phyloP scores from a whole-genome alignment of 2,113 vertebrate species.

The Chinchilla lanigera region DNA sequence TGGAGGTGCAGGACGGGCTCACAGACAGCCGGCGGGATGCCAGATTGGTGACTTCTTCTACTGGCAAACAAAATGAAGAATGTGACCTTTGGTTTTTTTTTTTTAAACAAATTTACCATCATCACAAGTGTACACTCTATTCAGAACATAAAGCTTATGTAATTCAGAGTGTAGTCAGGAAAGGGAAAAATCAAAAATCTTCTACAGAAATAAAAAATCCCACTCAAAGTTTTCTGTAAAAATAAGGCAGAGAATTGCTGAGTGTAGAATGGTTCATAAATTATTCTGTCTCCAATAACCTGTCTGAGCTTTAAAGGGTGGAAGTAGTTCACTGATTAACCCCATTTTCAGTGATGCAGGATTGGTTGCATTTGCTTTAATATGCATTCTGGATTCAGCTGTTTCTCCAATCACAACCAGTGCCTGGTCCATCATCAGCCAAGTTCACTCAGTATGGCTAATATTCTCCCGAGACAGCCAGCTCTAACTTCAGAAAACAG shows the following conservation, averaged over 20 bases:
- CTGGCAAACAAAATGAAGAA: slow-evolving; percentile 88
- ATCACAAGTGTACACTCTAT: not conserved
- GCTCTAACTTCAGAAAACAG: not conserved
- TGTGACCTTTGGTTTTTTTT: slow-evolving; percentile 77
- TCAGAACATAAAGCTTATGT: not conserved
- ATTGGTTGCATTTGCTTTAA: not conserved
- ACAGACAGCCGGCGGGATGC: slow-evolving; percentile 97
- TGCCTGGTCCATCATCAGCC: not conserved
- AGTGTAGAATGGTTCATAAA: not conserved
- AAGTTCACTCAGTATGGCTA: not conserved
- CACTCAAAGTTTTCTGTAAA: not conserved
- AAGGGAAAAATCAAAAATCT: not conserved
- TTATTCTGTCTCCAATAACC: not conserved
- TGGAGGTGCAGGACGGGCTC: slow-evolving; percentile 98
- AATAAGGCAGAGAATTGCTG: not conserved
- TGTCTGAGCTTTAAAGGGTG: not conserved
- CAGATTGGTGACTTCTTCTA: slow-evolving; percentile 99
- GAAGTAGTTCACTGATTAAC: not conserved
- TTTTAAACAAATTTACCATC: not conserved
- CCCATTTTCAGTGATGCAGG: not conserved
- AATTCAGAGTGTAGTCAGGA: not conserved
- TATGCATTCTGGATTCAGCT: not conserved
- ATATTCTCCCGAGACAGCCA: not conserved
- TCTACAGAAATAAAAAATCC: not conserved
- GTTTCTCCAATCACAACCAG: not conserved